Evolutionary conservation across 1,140 invertebrate genomes (phyloP).

Genomic region (Cydia fagiglandana): DNA sequence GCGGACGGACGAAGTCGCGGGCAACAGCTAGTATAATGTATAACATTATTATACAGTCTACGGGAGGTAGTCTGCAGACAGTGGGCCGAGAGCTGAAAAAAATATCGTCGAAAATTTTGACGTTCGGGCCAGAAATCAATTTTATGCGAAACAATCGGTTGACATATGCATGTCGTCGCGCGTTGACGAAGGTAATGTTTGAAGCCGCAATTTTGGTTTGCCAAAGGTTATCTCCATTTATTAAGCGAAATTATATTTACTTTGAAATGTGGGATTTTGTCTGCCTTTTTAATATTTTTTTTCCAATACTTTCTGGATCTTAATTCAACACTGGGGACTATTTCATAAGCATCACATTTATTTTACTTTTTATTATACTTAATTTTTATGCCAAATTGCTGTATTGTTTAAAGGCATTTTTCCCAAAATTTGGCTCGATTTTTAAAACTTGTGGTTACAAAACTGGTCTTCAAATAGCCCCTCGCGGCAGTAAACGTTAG

Average conservation of each 20-base stretch:
- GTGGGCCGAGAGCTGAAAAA: constrained; percentile 41
- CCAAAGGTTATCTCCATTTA: neutral
- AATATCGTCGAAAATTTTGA: constrained; percentile 54
- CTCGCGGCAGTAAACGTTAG: too few relatives aligned
- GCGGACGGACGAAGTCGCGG: too few relatives aligned
- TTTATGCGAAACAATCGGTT: constrained; percentile 62
- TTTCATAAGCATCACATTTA: too few relatives aligned
- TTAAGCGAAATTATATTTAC: constrained; percentile 2
- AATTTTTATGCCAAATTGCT: too few relatives aligned
- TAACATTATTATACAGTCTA: neutral
- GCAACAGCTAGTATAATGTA: too few relatives aligned
- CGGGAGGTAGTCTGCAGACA: neutral
- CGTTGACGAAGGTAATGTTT: constrained; percentile 68
- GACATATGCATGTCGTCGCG: constrained; percentile 44
- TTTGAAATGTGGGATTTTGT: neutral
- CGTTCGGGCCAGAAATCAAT: constrained; percentile 67
- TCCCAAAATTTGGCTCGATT: too few relatives aligned
- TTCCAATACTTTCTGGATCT: neutral
- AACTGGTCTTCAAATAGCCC: too few relatives aligned
- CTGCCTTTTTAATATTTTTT: neutral
- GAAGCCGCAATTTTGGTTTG: constrained; percentile 34
- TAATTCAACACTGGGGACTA: neutral
- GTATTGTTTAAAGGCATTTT: too few relatives aligned
- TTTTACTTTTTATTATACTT: too few relatives aligned
- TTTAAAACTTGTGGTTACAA: too few relatives aligned